These are phyloP conservation scores for Campylomormyrus numenius DNA, from an alignment of 2,113 vertebrate genomes.

Conservation along the genomic window DNA sequence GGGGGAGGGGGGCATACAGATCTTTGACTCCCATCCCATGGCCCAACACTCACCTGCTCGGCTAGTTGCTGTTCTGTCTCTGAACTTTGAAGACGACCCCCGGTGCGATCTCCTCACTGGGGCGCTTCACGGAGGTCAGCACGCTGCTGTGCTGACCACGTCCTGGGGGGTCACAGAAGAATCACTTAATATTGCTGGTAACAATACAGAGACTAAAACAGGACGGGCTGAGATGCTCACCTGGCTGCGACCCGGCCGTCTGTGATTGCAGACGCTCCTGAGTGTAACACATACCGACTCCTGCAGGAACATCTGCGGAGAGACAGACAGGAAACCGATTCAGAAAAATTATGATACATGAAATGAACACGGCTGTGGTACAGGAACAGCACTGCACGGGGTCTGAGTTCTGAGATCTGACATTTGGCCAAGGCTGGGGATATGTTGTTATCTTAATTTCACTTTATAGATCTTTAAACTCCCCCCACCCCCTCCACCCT, in stretches of 20 bases:
- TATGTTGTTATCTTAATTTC: not conserved
- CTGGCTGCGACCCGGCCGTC: constrained; percentile 38
- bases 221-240: constrained; percentile 26
- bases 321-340: constrained; percentile 31
- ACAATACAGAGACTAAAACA: not conserved
- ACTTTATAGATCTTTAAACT: not conserved
- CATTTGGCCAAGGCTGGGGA: not conserved
- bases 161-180: constrained; percentile 22
- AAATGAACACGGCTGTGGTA: not conserved
- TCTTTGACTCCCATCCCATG: not conserved
- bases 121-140: constrained; percentile 53
- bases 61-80: constrained; percentile 54
- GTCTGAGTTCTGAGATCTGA: not conserved
- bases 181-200: not conserved
- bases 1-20: not conserved
- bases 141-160: constrained; percentile 36
- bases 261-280: constrained; percentile 42
- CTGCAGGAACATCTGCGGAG: constrained; percentile 20
- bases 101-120: constrained; percentile 49
- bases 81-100: constrained; percentile 54
- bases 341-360: not conserved
- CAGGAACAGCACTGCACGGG: not conserved
- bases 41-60: not conserved
- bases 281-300: constrained; percentile 40
- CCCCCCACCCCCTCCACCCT: not conserved